phyloP scores from a whole-genome alignment of 1,140 invertebrate species.

The Diabrotica undecimpunctata region DNA sequence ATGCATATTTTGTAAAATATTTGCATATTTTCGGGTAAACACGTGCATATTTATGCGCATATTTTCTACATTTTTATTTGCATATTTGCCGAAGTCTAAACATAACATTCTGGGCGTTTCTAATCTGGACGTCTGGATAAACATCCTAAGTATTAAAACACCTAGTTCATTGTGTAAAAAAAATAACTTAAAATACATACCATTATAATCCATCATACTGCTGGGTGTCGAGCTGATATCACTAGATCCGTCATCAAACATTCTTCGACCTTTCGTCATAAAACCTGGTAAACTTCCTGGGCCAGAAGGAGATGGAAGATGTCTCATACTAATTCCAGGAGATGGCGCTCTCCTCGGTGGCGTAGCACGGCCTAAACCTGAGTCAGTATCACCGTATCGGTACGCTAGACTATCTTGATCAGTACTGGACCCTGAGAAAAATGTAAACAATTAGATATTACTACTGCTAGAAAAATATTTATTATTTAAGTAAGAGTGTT shows the following conservation, averaged over 20 bases:
- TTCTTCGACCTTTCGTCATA: conserved; percentile 68
- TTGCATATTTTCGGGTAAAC: too few species aligned
- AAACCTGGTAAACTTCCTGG: conserved; percentile 79
- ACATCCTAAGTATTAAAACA: too few species aligned
- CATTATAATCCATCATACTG: conserved; percentile 81
- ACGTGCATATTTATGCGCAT: too few species aligned
- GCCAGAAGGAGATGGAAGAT: conserved; percentile 70
- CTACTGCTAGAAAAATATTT: too few species aligned
- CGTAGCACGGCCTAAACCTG: conserved; percentile 74
- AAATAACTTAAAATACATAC: conserved; percentile 50
- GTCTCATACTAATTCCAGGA: conserved; percentile 63
- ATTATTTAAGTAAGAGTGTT: too few species aligned
- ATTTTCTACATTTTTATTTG: too few species aligned
- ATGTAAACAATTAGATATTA: neutral
- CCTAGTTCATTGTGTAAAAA: too few species aligned
- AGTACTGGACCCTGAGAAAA: conserved; percentile 49
- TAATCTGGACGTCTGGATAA: too few species aligned
- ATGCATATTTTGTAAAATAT: too few species aligned
- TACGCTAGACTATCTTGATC: conserved; percentile 54
- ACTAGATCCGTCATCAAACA: conserved; percentile 79
- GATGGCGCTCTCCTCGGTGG: conserved; percentile 76
- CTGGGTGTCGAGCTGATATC: conserved; percentile 72
- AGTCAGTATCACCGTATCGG: conserved; percentile 67
- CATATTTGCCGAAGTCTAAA: too few species aligned
- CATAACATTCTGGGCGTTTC: too few species aligned